Evolutionary conservation across 2,797 vertebrate genomes (phyloP), one percentile per base, ranked within the genome.

Genomic region (Phataginus tricuspis): DNA sequence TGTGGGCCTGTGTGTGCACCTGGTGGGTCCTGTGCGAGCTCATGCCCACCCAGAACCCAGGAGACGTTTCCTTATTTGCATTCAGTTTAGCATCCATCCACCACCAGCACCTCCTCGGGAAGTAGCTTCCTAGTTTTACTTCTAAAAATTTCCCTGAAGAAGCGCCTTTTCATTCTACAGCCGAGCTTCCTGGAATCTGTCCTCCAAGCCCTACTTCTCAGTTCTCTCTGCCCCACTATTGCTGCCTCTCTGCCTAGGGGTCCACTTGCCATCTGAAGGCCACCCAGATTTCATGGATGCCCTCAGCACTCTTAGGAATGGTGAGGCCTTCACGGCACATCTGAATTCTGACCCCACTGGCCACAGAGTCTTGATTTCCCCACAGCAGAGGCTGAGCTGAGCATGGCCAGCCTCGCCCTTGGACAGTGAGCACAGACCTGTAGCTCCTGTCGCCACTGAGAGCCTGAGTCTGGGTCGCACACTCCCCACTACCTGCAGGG

Each of bases 391-490:
- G 21, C 74, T 2, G 39, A 27, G 34, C 59, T 16, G 13, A 64
- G 42, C 1, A 4, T 23, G 8, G 39, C 45, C 0, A 27, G 37
- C 37, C 4, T 63, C 3, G 5, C 68, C 25, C 37, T 29, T 11
- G 55, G n/a, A 27, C 19, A 5, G 14, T 95, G 34, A 68, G 31
- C 97, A 88, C 85, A 95, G 92, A 97, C 94, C 64, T 42, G n/a
- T 1, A 83, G 87, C 71, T 96, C 95, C 57, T 84, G 74, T 86
- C 84, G 49, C 27, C 61, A n/a, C 79, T 64, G 59, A 86, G 86
- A 91, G 63, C 74, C 90, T 71, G 91, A 7, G 89, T 95, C 91
- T 92, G 86, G 98, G 97, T 88, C 86, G 97, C 93, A 68, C 85
- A 87, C 88, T 53, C 57, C 64, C 68, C 85, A 4, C 27, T 1